These are phyloP conservation scores for Hirtodrosophila duncani DNA, from an alignment of 2,888 invertebrate species.

Conservation along the genomic window DNA sequence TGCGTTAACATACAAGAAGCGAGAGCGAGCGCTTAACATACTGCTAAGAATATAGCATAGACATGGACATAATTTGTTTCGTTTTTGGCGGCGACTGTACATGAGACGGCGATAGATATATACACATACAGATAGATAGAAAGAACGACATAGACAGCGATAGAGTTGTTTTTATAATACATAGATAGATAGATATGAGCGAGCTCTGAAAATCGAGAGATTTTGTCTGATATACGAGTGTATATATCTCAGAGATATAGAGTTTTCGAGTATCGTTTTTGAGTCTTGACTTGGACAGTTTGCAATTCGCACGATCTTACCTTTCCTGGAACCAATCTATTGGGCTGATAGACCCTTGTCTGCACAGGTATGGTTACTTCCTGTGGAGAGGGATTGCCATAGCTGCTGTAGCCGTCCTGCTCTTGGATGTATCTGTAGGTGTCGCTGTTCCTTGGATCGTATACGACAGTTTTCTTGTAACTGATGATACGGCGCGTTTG, in stretches of 20 bases:
- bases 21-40: constrained; percentile 42
- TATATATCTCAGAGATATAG: no score
- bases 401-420: constrained; percentile 81
- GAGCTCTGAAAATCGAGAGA: constrained; percentile 34
- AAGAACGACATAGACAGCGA: no score
- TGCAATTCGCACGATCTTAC: constrained; percentile 78
- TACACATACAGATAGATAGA: constrained; percentile 19
- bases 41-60: constrained; percentile 32
- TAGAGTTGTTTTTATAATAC: not conserved
- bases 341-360: constrained; percentile 85
- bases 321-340: constrained; percentile 80
- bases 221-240: constrained; percentile 41
- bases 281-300: constrained; percentile 5
- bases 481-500: constrained; percentile 51
- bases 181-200: constrained; percentile 24
- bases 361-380: constrained; percentile 86
- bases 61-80: constrained; percentile 46
- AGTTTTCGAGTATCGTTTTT: constrained; percentile 11
- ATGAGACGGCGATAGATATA: constrained; percentile 41
- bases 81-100: constrained; percentile 43
- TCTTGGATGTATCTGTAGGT: constrained; percentile 92
- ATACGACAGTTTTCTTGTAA: constrained; percentile 85
- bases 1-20: constrained; percentile 32
- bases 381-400: constrained; percentile 80
- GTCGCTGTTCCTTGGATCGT: constrained; percentile 93